Conservation (phyloP, 92 coral and sea anemone genomes). For the Parazoanthus swiftii region DNA sequence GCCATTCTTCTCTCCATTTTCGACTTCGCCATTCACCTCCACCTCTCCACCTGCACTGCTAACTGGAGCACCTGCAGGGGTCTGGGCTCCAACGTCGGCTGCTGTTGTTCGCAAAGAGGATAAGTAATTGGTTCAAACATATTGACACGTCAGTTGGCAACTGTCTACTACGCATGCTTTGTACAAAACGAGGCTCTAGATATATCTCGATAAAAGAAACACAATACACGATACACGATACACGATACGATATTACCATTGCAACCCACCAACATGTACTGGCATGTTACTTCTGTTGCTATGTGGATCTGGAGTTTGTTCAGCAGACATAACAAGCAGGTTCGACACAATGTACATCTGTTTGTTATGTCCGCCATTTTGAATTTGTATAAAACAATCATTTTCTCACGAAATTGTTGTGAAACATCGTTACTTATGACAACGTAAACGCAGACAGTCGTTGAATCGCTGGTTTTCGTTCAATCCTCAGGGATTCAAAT, state of each 20-base stretch:
- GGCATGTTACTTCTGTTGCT: too few relatives aligned
- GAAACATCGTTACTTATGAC: too few relatives aligned
- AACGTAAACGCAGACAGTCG: too few relatives aligned
- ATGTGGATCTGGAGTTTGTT: not conserved
- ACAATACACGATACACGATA: too few relatives aligned
- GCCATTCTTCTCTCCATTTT: conserved; percentile 34
- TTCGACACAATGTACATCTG: not conserved
- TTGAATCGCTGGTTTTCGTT: too few relatives aligned
- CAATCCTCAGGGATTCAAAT: too few relatives aligned
- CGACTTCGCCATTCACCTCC: conserved; percentile 57
- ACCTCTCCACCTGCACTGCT: conserved; percentile 51
- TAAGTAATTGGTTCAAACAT: too few relatives aligned
- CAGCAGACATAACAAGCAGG: not conserved
- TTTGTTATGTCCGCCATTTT: not conserved
- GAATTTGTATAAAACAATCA: not conserved
- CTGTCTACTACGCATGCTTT: not conserved
- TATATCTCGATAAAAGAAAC: too few relatives aligned
- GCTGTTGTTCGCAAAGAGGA: not conserved
- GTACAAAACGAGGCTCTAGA: not conserved
- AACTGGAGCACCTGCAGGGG: conserved; percentile 17
- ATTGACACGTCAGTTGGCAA: not conserved
- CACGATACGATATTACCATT: too few relatives aligned
- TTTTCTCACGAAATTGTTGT: too few relatives aligned
- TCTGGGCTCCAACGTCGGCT: conserved; percentile 26
- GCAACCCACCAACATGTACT: too few relatives aligned